A percentile compares a stretch with the other conserved stretches of the same genome.
Evolutionary conservation across 2,113 vertebrate genomes (phyloP).

Genomic region (Dascyllus trimaculatus): DNA sequence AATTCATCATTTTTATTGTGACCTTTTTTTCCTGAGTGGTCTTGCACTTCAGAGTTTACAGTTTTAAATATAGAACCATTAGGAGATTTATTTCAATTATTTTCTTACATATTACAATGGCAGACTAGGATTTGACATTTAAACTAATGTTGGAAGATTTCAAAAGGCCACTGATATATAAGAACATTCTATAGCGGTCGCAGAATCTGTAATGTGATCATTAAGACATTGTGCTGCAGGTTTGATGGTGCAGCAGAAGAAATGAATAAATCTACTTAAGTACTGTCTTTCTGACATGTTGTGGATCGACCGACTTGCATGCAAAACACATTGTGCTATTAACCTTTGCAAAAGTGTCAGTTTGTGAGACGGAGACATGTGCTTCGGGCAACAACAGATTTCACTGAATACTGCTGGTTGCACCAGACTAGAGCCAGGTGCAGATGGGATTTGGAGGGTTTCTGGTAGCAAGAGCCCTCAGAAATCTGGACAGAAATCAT

Average conservation of each 20-base stretch:
- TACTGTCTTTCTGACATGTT: constrained; percentile 11
- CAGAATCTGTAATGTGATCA: constrained; percentile 29
- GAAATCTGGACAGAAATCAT: constrained; percentile 50
- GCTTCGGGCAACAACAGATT: not conserved
- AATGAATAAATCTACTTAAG: constrained; percentile 28
- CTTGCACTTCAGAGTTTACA: not conserved
- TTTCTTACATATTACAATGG: not conserved
- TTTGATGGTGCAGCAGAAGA: constrained; percentile 19
- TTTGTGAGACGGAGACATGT: constrained; percentile 14
- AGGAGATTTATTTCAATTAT: constrained; percentile 28
- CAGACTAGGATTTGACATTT: constrained; percentile 22
- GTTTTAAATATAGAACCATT: constrained; percentile 2
- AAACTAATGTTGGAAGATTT: constrained; percentile 28
- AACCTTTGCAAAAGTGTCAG: constrained; percentile 35
- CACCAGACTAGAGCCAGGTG: constrained; percentile 27
- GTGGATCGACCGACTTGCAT: constrained; percentile 22
- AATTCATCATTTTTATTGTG: not conserved
- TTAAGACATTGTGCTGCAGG: constrained; percentile 14
- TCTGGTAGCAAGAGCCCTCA: constrained; percentile 9
- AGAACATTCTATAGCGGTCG: not conserved
- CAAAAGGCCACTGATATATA: constrained; percentile 20
- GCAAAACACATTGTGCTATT: constrained; percentile 32
- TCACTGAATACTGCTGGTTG: constrained; percentile 14
- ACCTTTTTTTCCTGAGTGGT: not conserved
- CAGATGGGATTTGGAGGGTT: constrained; percentile 44